A percentile compares a stretch with the other conserved stretches of the same genome.
phyloP scores from a whole-genome alignment of 1,140 invertebrate species.

The Trachelipus rathkii region DNA sequence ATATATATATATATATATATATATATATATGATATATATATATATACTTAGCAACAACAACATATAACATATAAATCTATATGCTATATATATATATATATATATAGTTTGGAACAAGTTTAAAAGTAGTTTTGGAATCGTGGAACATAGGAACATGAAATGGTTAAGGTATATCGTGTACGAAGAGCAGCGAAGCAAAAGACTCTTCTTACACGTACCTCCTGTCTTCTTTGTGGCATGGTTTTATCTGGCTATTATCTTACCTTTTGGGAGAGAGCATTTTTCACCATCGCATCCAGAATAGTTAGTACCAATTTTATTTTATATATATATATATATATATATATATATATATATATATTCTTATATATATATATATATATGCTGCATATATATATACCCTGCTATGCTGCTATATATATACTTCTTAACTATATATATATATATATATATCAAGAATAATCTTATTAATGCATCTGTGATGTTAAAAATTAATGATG shows the following conservation, averaged over 20 bases:
- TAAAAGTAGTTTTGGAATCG: conserved; percentile 72
- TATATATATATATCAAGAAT: too few species aligned
- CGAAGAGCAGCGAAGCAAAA: conserved; percentile 57
- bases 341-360: too few species aligned
- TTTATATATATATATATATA: background rate
- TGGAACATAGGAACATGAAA: conserved; percentile 88
- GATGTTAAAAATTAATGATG: too few species aligned
- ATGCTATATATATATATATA: too few species aligned
- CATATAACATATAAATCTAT: background rate
- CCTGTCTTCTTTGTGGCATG: conserved; percentile 93
- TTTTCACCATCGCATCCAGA: conserved; percentile 80
- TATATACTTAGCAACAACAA: too few species aligned
- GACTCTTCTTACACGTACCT: conserved; percentile 65
- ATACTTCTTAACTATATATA: too few species aligned
- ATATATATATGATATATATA: background rate
- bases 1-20: background rate
- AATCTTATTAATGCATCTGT: too few species aligned
- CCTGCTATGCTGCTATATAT: too few species aligned
- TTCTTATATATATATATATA: too few species aligned
- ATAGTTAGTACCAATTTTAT: conserved; percentile 56
- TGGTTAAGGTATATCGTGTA: conserved; percentile 86
- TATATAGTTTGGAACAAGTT: conserved; percentile 66
- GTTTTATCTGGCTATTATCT: conserved; percentile 98
- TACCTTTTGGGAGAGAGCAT: conserved; percentile 80
- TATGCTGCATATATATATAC: too few species aligned